phyloP scores from a whole-genome alignment of 2,888 invertebrate species.

The Standfussiana lucernea region DNA sequence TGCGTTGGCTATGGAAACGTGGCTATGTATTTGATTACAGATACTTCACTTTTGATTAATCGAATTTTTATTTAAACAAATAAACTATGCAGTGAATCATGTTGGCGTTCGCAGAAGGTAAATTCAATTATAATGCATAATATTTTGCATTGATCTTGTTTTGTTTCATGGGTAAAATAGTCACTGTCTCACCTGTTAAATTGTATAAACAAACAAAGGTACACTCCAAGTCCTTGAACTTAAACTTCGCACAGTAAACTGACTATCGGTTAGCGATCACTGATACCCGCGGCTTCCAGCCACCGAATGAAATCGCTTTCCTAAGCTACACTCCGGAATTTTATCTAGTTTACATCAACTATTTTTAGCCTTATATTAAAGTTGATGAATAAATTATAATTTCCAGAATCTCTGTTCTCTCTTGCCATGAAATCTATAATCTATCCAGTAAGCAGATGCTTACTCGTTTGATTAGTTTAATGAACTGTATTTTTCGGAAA shows the following conservation, averaged over 20 bases:
- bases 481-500: slow-evolving; percentile 66
- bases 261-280: slow-evolving; percentile 69
- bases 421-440: slow-evolving; percentile 27
- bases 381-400: slow-evolving; percentile 75
- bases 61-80: slow-evolving; percentile 7
- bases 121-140: background rate
- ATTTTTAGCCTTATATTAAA: slow-evolving; percentile 82
- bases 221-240: slow-evolving; percentile 83
- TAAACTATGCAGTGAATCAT: background rate
- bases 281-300: slow-evolving; percentile 76
- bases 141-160: background rate
- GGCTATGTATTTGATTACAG: background rate
- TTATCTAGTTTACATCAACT: slow-evolving; percentile 82
- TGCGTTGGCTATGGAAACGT: slow-evolving; percentile 23
- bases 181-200: slow-evolving; percentile 72
- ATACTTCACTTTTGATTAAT: background rate
- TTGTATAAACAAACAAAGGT: slow-evolving; percentile 73
- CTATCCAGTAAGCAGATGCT: slow-evolving; percentile 17
- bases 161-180: background rate
- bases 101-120: background rate
- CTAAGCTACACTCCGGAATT: slow-evolving; percentile 81
- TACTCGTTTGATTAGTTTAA: slow-evolving; percentile 52
- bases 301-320: slow-evolving; percentile 69
- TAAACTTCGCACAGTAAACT: slow-evolving; percentile 75
- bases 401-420: slow-evolving; percentile 45